Base-by-base conservation (phyloP, 2,888 invertebrate species). In the Aphidius colemani region DNA sequence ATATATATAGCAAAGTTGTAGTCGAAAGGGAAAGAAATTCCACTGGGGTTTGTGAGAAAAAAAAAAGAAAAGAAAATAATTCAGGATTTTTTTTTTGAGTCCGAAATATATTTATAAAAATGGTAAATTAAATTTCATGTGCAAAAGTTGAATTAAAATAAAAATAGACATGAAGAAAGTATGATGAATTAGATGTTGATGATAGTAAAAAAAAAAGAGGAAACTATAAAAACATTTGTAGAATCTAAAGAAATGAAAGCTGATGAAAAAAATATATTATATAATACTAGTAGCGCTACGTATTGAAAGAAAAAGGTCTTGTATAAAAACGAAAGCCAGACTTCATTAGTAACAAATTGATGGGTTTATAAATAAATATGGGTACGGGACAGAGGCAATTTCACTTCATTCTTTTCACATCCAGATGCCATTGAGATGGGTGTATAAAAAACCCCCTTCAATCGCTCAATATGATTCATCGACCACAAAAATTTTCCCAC, bases 181-280 rank as follows among this genome's bases (percentile, higher is more conserved):
- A 75, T 75, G 76, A 77, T 73, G 74, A 77, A 77, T 76, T 70
- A 74, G 66, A 51, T 69, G 65, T 70, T 74, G 74, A 77, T 74
- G 76, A 76, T 64, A 66, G 67, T 65, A 75, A 74, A 74, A 75
- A 46, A 11, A 40, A 57, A 6, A 8, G 30, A 44, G 43, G 13
- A 18, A 46, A 46, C 57, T 46, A 57, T 57, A 57, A 57, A 57
- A 57, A 57, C 57, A 40, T 5, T 30, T 30, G 30, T 30, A 30
- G 30, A 18, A 18, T 18, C 13, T 1, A 18, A 18, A 18, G 13
- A 30, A 30, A 30, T 30, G 5, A 30, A 30, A 30, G 5, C 30
- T 30, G 30, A 30, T 30, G 30, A 30, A 30, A 30, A 30, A 30
- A 30, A 18, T 30, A 30, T 30, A 30, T 30, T 30, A n/a, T n/a